Evolutionary conservation across 1,140 invertebrate species (phyloP).

Genomic region (Megalopta genalis): DNA sequence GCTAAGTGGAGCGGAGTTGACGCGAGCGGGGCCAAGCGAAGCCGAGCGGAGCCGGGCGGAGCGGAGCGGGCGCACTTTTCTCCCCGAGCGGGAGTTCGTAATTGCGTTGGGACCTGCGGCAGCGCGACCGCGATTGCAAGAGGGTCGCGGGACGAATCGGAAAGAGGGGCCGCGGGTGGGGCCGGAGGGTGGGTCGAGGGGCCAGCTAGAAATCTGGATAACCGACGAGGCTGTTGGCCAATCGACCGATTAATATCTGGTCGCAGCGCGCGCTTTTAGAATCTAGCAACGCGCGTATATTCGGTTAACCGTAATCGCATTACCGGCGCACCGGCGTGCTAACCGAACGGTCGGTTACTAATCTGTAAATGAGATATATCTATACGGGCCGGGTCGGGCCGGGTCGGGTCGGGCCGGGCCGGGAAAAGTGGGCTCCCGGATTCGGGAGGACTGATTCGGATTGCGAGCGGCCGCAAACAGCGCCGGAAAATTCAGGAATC

Average conservation of each 20-base stretch:
- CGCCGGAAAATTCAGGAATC: not conserved
- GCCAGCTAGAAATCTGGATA: not conserved
- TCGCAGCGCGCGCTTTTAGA: not conserved
- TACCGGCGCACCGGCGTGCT: not conserved
- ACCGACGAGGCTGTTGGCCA: not conserved
- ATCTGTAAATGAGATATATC: slow-evolving; percentile 2
- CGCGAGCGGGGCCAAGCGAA: not conserved
- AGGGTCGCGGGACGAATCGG: not conserved
- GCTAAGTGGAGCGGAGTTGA: not conserved
- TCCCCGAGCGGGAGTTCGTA: not conserved
- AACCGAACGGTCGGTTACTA: not conserved
- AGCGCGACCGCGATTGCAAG: not conserved
- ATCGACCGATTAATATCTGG: slow-evolving; percentile 3
- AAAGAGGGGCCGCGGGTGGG: not conserved
- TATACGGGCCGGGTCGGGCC: too few species aligned
- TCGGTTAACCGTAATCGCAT: slow-evolving; percentile 4
- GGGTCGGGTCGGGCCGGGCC: too few species aligned
- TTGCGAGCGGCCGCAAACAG: not conserved
- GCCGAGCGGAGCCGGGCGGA: not conserved
- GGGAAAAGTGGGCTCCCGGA: not conserved
- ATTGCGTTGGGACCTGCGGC: slow-evolving; percentile 19
- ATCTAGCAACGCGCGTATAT: not conserved
- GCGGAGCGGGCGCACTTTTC: not conserved
- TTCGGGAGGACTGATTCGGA: not conserved
- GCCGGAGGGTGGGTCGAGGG: not conserved